phyloP scores from a whole-genome alignment of 2,113 vertebrate species.

The Bufo gargarizans region DNA sequence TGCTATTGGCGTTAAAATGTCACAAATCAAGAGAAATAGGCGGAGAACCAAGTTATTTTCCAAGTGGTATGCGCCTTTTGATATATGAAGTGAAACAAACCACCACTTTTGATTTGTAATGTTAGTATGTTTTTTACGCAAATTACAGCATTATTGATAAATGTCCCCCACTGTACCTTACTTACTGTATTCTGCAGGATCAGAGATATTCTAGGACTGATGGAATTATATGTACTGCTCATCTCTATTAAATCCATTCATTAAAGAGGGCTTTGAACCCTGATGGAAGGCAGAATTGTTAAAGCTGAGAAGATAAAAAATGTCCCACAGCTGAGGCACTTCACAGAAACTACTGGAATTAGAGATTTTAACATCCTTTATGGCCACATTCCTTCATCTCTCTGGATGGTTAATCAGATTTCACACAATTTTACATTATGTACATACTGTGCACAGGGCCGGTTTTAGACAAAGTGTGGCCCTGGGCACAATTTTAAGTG shows the following conservation, averaged over 20 bases:
- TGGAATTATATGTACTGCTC: neutral
- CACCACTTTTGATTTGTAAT: too few species aligned
- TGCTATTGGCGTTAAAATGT: too few species aligned
- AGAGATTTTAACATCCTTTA: slow-evolving; percentile 13
- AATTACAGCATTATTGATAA: too few species aligned
- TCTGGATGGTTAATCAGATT: slow-evolving; percentile 6
- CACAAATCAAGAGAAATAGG: too few species aligned
- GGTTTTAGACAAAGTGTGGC: too few species aligned
- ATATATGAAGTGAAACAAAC: too few species aligned
- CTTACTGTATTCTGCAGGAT: neutral
- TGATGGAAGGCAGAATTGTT: neutral
- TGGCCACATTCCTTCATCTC: slow-evolving; percentile 1
- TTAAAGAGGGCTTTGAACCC: neutral
- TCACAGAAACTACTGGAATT: slow-evolving; percentile 18
- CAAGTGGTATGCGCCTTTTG: too few species aligned
- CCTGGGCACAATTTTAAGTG: too few species aligned
- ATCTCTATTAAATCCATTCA: slow-evolving; percentile 18
- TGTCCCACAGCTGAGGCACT: neutral
- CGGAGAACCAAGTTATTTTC: too few species aligned
- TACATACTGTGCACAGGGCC: neutral
- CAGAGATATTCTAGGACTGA: neutral
- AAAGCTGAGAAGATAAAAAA: slow-evolving; percentile 12
- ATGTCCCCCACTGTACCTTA: too few species aligned
- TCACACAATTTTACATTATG: slow-evolving; percentile 1
- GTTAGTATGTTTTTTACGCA: too few species aligned